These are phyloP conservation scores for Gallirallus australis DNA, from an alignment of 2,797 vertebrate species.

Conservation along the genomic window DNA sequence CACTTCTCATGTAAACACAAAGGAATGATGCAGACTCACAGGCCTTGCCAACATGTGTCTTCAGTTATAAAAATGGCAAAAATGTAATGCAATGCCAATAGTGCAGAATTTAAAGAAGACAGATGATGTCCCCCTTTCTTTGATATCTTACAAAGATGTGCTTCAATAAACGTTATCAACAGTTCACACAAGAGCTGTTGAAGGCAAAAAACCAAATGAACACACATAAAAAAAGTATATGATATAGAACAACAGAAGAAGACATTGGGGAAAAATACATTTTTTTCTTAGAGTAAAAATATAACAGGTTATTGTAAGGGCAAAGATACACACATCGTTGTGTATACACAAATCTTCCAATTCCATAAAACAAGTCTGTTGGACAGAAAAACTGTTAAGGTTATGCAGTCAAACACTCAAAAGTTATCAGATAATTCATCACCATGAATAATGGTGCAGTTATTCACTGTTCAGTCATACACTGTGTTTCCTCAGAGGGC, in stretches of 20 bases:
- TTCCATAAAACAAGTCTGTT: neutral
- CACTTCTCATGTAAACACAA: neutral
- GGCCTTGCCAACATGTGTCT: neutral
- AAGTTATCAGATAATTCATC: neutral
- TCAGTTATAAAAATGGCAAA: neutral
- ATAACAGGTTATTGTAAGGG: neutral
- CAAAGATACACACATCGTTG: neutral
- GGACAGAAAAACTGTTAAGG: neutral
- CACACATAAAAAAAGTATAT: neutral
- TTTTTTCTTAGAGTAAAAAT: neutral
- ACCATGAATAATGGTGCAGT: neutral
- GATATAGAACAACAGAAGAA: neutral
- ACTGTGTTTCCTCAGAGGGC: neutral
- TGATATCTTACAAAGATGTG: neutral
- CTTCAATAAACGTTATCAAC: neutral
- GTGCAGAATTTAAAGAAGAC: neutral
- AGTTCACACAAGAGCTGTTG: neutral
- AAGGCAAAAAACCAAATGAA: neutral
- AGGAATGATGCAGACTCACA: neutral
- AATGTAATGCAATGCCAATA: neutral
- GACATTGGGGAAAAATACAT: neutral
- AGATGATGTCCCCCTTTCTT: neutral
- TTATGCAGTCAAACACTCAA: neutral
- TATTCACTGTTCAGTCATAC: neutral
- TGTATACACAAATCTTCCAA: neutral